Conservation (phyloP, 2,113 vertebrate genomes). For the Mirounga angustirostris region DNA sequence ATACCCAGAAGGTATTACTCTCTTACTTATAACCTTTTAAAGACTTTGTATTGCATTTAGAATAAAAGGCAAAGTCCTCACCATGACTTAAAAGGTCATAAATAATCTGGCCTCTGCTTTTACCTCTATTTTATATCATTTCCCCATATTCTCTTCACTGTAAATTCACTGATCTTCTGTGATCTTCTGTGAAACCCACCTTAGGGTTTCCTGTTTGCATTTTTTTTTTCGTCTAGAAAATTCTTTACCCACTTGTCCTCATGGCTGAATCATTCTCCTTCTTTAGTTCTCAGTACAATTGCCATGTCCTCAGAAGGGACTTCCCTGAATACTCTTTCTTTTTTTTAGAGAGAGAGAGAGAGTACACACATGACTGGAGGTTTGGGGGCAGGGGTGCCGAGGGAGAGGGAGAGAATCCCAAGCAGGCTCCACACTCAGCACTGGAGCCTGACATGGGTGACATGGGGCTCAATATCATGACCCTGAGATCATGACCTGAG, state of each 20-base stretch:
- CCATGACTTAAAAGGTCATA: neutral
- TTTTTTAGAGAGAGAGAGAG: neutral
- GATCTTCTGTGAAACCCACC: neutral
- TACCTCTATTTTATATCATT: neutral
- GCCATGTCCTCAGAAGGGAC: neutral
- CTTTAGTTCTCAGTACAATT: neutral
- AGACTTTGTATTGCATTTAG: neutral
- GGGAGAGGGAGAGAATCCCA: neutral
- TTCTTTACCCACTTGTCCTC: neutral
- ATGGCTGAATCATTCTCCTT: neutral
- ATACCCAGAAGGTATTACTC: neutral
- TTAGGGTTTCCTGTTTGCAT: neutral
- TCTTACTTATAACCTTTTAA: neutral
- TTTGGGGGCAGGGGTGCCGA: neutral
- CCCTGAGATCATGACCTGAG: neutral
- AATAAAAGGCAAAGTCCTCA: neutral
- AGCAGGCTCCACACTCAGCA: too few relatives aligned
- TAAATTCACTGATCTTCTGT: neutral
- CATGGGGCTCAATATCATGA: neutral
- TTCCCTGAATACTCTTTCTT: neutral
- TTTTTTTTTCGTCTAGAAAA: neutral
- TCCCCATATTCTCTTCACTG: neutral
- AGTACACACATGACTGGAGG: neutral
- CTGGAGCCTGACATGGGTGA: too few relatives aligned
- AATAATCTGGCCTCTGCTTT: neutral